phyloP scores from a whole-genome alignment of 2,888 invertebrate species.

The Salticus scenicus region DNA sequence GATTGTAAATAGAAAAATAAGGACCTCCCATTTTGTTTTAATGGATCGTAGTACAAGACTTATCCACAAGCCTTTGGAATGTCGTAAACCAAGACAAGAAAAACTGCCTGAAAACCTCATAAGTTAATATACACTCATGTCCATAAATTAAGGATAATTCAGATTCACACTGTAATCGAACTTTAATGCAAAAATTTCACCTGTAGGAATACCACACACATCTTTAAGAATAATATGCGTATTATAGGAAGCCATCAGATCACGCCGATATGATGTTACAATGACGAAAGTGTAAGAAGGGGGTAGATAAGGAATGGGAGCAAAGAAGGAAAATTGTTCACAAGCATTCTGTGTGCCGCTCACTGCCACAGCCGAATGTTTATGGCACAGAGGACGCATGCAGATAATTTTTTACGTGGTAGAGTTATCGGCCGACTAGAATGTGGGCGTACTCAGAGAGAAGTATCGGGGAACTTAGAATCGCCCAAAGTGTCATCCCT shows the following conservation, averaged over 20 bases:
- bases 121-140: conserved; percentile 16
- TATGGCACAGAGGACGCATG: conserved; percentile 25
- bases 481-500: conserved; percentile 16
- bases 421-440: conserved; percentile 25
- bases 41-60: no score
- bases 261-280: conserved; percentile 16
- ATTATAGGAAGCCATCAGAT: not conserved
- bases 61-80: no score
- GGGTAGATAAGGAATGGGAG: not conserved
- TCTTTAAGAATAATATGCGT: not conserved
- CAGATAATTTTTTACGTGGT: conserved; percentile 27
- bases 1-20: no score
- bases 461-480: conserved; percentile 20
- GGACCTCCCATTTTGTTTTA: no score
- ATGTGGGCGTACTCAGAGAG: conserved; percentile 16
- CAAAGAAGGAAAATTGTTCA: conserved; percentile 1
- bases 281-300: conserved; percentile 6
- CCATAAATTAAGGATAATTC: conserved; percentile 11
- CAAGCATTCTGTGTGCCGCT: not conserved
- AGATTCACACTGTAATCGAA: not conserved
- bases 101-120: no score
- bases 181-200: not conserved
- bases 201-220: not conserved
- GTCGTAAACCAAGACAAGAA: no score
- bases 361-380: not conserved